phyloP scores from a whole-genome alignment of 1,140 invertebrate genomes.

The Holcopasites calliopsidis region DNA sequence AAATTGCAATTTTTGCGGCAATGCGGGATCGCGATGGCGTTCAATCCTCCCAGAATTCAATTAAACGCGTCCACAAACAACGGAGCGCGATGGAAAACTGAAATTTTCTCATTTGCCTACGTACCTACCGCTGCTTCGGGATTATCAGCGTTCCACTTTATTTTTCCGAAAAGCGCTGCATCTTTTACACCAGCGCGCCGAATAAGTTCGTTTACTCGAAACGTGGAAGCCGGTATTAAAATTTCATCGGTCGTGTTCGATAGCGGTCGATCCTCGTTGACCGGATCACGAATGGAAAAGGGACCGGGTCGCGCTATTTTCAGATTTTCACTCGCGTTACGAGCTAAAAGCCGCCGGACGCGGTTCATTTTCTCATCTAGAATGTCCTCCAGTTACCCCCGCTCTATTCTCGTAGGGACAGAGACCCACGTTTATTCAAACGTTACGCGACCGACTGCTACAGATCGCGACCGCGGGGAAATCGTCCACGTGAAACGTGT shows the following conservation, averaged over 20 bases:
- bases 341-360: neutral
- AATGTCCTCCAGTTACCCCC: neutral
- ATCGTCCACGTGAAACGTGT: constrained; percentile 3
- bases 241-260: neutral
- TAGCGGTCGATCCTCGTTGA: neutral
- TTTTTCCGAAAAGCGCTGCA: neutral
- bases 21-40: neutral
- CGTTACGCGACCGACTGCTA: too few species aligned
- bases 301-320: neutral
- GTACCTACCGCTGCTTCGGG: neutral
- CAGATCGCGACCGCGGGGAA: too few species aligned
- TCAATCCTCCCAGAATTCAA: constrained; percentile 42
- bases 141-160: too few species aligned
- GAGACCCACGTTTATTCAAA: too few species aligned
- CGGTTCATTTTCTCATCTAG: neutral
- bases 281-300: neutral
- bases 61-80: constrained; percentile 22
- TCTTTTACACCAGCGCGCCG: too few species aligned
- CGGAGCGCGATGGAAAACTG: constrained; percentile 29
- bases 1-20: constrained; percentile 60
- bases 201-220: neutral
- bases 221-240: neutral
- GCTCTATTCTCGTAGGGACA: too few species aligned
- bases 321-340: too few species aligned
- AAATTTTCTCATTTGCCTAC: constrained; percentile 40